Percentiles rank a stretch among this genome's conserved stretches.
These are phyloP conservation scores for Erebia aethiops DNA, from an alignment of 2,888 invertebrate species.

Conservation along the genomic window DNA sequence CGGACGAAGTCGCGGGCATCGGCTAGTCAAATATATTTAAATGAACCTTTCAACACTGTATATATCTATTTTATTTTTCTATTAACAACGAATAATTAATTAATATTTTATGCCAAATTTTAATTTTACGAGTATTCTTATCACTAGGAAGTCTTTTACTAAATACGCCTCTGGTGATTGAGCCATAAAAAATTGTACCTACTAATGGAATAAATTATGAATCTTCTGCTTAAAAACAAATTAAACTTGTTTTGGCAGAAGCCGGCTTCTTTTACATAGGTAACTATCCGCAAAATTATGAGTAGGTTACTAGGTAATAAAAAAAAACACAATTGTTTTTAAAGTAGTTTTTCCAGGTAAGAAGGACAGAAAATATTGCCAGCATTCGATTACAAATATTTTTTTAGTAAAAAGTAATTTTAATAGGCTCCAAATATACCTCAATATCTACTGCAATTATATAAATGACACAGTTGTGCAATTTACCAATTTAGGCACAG, in stretches of 20 bases:
- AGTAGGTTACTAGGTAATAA: too few species aligned
- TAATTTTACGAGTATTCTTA: constrained; percentile 20
- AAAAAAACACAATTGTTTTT: too few species aligned
- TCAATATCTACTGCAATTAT: too few species aligned
- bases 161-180: background rate
- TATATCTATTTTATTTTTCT: constrained; percentile 1
- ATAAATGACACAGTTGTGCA: too few species aligned
- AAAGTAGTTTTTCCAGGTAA: too few species aligned
- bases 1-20: background rate
- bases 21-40: background rate
- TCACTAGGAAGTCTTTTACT: constrained; percentile 22
- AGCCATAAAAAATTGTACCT: constrained; percentile 9
- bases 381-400: too few species aligned
- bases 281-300: background rate
- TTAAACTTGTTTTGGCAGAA: constrained; percentile 1
- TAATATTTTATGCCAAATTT: constrained; percentile 12
- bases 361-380: too few species aligned
- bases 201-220: constrained; percentile 1
- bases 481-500: background rate
- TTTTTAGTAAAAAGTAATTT: too few species aligned
- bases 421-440: too few species aligned
- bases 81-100: constrained; percentile 5
- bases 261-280: background rate
- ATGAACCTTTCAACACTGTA: constrained; percentile 9
- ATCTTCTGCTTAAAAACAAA: constrained; percentile 5